A percentile compares a stretch with the other conserved stretches of the same genome.
Conservation (phyloP, 2,113 vertebrate species). For the Anseranas semipalmata region DNA sequence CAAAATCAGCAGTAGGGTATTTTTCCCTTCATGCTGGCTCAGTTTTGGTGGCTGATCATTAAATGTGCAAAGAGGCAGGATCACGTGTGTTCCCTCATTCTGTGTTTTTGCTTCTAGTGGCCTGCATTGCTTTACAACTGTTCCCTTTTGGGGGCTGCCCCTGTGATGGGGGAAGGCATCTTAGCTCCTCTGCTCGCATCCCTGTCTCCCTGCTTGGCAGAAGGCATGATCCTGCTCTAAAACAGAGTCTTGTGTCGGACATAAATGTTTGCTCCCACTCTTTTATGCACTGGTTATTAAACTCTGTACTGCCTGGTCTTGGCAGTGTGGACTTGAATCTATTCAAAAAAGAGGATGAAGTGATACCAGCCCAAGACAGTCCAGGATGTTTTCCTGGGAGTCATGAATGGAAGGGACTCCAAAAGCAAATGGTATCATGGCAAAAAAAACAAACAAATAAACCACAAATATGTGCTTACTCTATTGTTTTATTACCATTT, state of each 20-base stretch:
- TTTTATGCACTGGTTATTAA: background rate
- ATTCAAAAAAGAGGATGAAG: background rate
- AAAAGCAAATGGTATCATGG: background rate
- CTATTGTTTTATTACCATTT: background rate
- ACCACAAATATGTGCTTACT: background rate
- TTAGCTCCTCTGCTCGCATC: fast-evolving
- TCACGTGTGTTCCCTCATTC: background rate
- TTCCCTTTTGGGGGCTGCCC: background rate
- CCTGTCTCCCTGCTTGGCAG: background rate
- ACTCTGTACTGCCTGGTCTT: background rate
- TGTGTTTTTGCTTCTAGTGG: background rate
- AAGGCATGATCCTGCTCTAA: background rate
- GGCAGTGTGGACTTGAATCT: background rate
- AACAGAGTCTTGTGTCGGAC: background rate
- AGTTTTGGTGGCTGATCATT: background rate
- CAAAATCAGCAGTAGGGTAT: background rate
- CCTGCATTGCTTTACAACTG: background rate
- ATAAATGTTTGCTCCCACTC: background rate
- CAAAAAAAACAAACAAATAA: background rate
- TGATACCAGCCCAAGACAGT: background rate
- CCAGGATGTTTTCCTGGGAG: background rate
- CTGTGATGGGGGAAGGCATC: background rate
- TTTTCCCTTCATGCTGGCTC: background rate
- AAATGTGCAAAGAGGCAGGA: background rate
- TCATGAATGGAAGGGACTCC: background rate